Percentiles rank a stretch among this genome's conserved stretches.
These are phyloP conservation scores for Microctenopoma lineatum DNA, from an alignment of 2,797 vertebrate species.

Conservation along the genomic window DNA sequence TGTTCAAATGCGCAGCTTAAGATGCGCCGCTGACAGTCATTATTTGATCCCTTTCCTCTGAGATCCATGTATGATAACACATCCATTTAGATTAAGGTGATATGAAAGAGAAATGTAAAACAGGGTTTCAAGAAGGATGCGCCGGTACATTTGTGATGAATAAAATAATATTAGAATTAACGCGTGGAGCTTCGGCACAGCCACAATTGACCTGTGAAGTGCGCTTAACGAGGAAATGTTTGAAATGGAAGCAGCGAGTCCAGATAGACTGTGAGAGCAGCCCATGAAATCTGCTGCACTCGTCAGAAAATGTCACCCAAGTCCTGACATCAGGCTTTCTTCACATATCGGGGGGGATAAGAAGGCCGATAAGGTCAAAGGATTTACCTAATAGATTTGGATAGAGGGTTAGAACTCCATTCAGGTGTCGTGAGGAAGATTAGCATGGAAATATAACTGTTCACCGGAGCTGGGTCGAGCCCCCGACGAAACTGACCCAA, in stretches of 20 bases:
- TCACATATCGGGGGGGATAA: constrained; percentile 53
- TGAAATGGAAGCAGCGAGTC: constrained; percentile 25
- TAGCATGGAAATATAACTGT: constrained; percentile 64
- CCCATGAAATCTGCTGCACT: constrained; percentile 55
- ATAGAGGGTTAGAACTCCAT: constrained; percentile 55
- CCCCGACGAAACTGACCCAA: constrained; percentile 59
- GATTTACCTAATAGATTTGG: constrained; percentile 80
- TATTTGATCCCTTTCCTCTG: constrained; percentile 74
- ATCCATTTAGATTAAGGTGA: constrained; percentile 82
- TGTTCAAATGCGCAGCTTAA: constrained; percentile 73
- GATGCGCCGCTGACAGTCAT: constrained; percentile 60
- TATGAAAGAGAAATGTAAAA: constrained; percentile 79
- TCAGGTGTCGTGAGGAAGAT: constrained; percentile 68
- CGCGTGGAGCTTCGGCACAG: constrained; percentile 38
- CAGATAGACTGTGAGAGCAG: constrained; percentile 17
- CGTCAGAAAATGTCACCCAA: constrained; percentile 35
- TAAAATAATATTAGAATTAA: constrained; percentile 69
- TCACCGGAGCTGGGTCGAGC: constrained; percentile 51
- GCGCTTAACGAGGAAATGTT: constrained; percentile 53
- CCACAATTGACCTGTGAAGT: constrained; percentile 66
- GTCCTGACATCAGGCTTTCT: constrained; percentile 61
- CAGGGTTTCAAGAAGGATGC: constrained; percentile 68
- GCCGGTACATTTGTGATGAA: constrained; percentile 70
- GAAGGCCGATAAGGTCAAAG: constrained; percentile 63
- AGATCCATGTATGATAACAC: constrained; percentile 76